Percentiles rank a stretch among this genome's conserved stretches.
phyloP scores from a whole-genome alignment of 1,140 invertebrate genomes.

The Galendromus occidentalis region DNA sequence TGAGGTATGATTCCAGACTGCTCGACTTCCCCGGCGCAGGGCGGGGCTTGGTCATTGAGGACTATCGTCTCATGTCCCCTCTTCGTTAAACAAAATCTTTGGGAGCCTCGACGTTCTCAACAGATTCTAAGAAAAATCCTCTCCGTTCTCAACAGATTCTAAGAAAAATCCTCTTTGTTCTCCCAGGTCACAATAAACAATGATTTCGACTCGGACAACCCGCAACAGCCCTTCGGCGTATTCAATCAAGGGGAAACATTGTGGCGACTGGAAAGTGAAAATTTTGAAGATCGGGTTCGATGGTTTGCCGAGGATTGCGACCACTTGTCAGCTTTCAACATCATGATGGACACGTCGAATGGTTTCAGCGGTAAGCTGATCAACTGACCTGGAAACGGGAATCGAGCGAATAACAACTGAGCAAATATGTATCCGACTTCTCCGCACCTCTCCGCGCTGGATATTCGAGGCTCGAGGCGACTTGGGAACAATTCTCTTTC shows the following conservation, averaged over 20 bases:
- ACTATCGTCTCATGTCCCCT: too few species aligned
- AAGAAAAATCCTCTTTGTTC: neutral
- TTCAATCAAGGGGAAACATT: neutral
- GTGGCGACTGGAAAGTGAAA: neutral
- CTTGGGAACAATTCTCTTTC: neutral
- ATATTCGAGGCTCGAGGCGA: too few species aligned
- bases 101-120: too few species aligned
- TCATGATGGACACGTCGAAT: neutral
- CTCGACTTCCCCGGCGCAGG: too few species aligned
- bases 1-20: too few species aligned
- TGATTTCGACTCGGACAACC: neutral
- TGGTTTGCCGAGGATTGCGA: conserved; percentile 4
- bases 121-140: too few species aligned
- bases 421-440: too few species aligned
- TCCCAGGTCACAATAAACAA: neutral
- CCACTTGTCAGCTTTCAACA: neutral
- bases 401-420: too few species aligned
- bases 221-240: conserved; percentile 5
- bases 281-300: neutral
- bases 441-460: too few species aligned
- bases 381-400: neutral
- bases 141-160: too few species aligned
- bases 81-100: too few species aligned
- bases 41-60: too few species aligned
- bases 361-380: neutral